Evolutionary conservation across 1,140 invertebrate genomes (phyloP).

Genomic region (Drosophila watanabei): DNA sequence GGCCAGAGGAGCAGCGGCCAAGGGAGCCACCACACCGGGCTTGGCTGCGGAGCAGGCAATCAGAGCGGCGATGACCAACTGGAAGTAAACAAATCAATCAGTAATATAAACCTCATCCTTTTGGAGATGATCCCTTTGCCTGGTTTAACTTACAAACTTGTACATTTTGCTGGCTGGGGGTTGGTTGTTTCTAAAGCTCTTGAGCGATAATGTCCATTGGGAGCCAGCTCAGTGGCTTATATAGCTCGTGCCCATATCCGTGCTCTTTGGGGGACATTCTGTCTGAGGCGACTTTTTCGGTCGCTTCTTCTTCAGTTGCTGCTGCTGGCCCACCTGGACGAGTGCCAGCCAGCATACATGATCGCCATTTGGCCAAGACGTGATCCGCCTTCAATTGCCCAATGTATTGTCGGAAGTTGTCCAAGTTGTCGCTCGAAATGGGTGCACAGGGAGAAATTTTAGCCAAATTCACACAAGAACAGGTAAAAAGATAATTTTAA

Average conservation of each 20-base stretch:
- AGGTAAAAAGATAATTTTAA: too few relatives aligned
- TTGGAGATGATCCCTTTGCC: not conserved
- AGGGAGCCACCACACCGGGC: constrained; percentile 71
- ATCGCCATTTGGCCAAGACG: constrained; percentile 40
- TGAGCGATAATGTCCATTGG: constrained; percentile 57
- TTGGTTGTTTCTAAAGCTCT: constrained; percentile 52
- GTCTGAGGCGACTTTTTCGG: constrained; percentile 34
- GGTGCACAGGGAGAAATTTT: constrained; percentile 12
- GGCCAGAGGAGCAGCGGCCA: constrained; percentile 70
- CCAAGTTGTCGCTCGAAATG: constrained; percentile 3
- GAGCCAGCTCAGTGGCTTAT: constrained; percentile 49
- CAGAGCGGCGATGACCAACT: constrained; percentile 70
- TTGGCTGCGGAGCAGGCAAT: constrained; percentile 71
- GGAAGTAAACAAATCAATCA: not conserved
- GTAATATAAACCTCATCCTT: not conserved
- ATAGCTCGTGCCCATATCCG: constrained; percentile 59
- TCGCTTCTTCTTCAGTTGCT: constrained; percentile 45
- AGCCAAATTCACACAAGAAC: not conserved
- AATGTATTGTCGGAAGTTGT: constrained; percentile 62
- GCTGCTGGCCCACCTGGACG: constrained; percentile 26
- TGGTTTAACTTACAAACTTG: constrained; percentile 76
- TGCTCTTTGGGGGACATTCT: constrained; percentile 50
- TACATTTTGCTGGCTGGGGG: constrained; percentile 66
- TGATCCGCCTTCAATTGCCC: constrained; percentile 53
- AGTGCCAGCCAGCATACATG: constrained; percentile 49